phyloP scores from a whole-genome alignment of 2,888 invertebrate species.

The Linyphia triangularis region DNA sequence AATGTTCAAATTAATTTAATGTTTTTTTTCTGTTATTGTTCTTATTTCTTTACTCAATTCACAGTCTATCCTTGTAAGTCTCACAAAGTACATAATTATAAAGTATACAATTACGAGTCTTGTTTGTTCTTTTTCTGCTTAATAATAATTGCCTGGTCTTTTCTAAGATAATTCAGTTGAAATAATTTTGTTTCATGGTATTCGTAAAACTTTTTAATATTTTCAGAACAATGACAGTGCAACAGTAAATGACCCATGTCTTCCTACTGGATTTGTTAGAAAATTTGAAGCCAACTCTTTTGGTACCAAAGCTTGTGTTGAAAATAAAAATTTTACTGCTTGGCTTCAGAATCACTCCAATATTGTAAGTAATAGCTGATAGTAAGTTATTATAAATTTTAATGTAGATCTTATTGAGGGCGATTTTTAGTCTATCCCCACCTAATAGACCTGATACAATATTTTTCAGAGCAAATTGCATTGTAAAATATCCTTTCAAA shows the following conservation, averaged over 20 bases:
- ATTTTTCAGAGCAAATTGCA: no score
- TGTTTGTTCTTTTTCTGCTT: no score
- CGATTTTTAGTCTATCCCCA: no score
- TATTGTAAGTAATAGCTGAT: slow-evolving; percentile 18
- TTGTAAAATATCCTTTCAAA: no score
- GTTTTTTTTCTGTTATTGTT: no score
- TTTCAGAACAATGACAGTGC: slow-evolving; percentile 10
- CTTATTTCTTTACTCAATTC: no score
- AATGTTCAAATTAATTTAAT: no score
- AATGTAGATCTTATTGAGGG: background rate
- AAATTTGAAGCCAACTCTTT: slow-evolving; percentile 10
- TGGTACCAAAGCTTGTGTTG: slow-evolving; percentile 40
- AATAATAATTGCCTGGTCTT: background rate
- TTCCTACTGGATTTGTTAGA: slow-evolving; percentile 75
- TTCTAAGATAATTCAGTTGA: background rate
- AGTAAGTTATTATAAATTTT: slow-evolving; percentile 3
- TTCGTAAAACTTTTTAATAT: no score
- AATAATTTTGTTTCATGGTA: background rate
- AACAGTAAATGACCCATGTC: slow-evolving; percentile 78
- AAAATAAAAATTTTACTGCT: slow-evolving; percentile 13
- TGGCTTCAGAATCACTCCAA: slow-evolving; percentile 36
- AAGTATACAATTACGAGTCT: no score
- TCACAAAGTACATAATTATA: no score
- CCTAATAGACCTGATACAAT: no score
- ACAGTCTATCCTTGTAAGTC: no score